Base-by-base conservation (phyloP, 2,113 vertebrate species). In the Ia io region DNA sequence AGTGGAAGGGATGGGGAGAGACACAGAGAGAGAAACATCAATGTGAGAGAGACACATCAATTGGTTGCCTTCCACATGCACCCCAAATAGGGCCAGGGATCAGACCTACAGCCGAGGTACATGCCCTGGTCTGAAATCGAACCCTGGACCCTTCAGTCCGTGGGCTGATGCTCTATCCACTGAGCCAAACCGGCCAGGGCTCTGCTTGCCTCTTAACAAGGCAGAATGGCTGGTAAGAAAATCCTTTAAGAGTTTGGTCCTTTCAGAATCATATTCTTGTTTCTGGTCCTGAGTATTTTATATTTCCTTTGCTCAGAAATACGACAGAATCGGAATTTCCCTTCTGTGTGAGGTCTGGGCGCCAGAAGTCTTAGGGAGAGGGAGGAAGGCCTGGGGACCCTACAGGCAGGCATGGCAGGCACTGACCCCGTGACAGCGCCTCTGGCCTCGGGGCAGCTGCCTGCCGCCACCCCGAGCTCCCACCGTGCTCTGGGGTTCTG, bases 301-400 rank as follows among this genome's bases (percentile, higher is more conserved):
- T 87, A 53, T 80, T 92, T 93, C 71, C 69, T 93, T 37, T 18
- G 40, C 40, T 94, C 35, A 49, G 82, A 90, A 92, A 93, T n/a
- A 35, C 94, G 22, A 30, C 91, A 79, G 56, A 90, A 79, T 65
- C 71, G 5, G 85, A 59, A 82, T 90, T 89, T 93, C 35, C 78
- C 44, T 93, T 73, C 47, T 6, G 51, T 35, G 53, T 30, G 83
- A 94, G 44, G 67, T 80, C n/a, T n/a, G 5, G 44, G 61, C 44
- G 18, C 56, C 37, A 80, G 59, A 44, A 85, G 47, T 63, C 42
- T 73, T 77, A 11, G 1, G 42, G 69, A 93, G 61, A 63, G 28
- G 65, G 71, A 69, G 25, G 67, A 18, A 84, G 47, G 47, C 28
- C 28, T 9, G 40, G 90, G 22, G 28, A 22, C 1, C 37, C 9